phyloP scores from a whole-genome alignment of 2,113 vertebrate species.

The Pomatostomus ruficeps region DNA sequence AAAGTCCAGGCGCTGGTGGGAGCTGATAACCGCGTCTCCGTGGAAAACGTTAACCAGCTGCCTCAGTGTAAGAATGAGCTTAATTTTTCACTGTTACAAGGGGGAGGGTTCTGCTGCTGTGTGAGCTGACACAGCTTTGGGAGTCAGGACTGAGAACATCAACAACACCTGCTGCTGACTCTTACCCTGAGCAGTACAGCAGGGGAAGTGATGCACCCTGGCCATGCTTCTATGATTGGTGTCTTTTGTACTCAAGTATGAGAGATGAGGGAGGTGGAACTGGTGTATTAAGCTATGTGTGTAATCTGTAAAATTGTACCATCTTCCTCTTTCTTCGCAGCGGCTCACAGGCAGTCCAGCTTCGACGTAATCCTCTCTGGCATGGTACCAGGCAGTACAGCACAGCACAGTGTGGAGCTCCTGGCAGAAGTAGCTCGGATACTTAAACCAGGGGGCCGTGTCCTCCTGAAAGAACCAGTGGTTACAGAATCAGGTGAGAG shows the following conservation, averaged over 20 bases:
- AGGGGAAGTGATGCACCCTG: background rate
- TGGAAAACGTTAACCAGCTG: conserved; percentile 85
- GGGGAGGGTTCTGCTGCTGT: background rate
- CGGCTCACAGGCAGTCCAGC: conserved; percentile 80
- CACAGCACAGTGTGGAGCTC: conserved; percentile 75
- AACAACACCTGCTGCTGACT: background rate
- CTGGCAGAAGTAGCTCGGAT: conserved; percentile 87
- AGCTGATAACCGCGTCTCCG: conserved; percentile 63
- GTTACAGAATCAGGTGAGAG: conserved; percentile 68
- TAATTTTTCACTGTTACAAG: background rate
- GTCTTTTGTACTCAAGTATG: background rate
- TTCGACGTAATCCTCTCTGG: conserved; percentile 85
- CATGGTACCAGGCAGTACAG: conserved; percentile 72
- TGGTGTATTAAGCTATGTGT: background rate
- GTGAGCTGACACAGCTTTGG: background rate
- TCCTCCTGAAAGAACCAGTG: conserved; percentile 85
- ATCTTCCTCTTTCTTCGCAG: conserved; percentile 55
- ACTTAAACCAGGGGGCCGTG: conserved; percentile 83
- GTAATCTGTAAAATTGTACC: background rate
- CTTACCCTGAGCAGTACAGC: background rate
- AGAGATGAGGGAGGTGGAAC: background rate
- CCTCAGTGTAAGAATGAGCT: conserved; percentile 74
- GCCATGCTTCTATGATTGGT: rapidly evolving
- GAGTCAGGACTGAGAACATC: background rate
- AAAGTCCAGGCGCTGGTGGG: conserved; percentile 72